phyloP scores from a whole-genome alignment of 1,140 invertebrate species.

The Chelonus insularis region DNA sequence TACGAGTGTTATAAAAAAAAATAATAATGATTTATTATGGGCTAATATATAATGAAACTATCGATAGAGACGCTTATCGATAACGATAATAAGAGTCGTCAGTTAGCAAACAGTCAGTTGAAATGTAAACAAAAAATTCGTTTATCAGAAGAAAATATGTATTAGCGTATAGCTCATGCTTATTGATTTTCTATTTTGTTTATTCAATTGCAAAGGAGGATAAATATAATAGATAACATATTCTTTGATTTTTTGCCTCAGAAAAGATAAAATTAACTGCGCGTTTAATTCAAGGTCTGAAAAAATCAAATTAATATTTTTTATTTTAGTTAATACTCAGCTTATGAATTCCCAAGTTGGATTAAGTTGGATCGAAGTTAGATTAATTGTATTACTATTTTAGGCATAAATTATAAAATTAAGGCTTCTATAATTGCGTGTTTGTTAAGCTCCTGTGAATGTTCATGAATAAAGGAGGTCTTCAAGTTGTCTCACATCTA shows the following conservation, averaged over 20 bases:
- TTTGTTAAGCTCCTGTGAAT: neutral
- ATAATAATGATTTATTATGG: conserved; percentile 1
- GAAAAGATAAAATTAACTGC: neutral
- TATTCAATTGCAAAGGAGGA: conserved; percentile 20
- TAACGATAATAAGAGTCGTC: conserved; percentile 7
- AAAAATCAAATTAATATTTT: no score
- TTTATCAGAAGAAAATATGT: neutral
- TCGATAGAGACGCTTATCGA: neutral
- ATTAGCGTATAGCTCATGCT: conserved; percentile 13
- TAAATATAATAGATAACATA: conserved; percentile 17
- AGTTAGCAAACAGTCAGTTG: conserved; percentile 2
- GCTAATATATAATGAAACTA: neutral
- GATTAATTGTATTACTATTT: no score
- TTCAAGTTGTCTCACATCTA: neutral
- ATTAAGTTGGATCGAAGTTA: no score
- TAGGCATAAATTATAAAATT: neutral
- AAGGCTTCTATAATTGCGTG: neutral
- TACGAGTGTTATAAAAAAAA: no score
- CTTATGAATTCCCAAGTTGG: no score
- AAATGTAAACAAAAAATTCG: neutral
- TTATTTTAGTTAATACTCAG: no score
- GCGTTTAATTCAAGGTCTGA: neutral
- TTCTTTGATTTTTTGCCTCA: neutral
- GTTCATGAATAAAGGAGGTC: neutral
- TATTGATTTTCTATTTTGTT: conserved; percentile 27